Percentiles rank a stretch among this genome's conserved stretches.
These are phyloP conservation scores for Steatornis caripensis DNA, from an alignment of 2,113 vertebrate genomes.

Conservation along the genomic window DNA sequence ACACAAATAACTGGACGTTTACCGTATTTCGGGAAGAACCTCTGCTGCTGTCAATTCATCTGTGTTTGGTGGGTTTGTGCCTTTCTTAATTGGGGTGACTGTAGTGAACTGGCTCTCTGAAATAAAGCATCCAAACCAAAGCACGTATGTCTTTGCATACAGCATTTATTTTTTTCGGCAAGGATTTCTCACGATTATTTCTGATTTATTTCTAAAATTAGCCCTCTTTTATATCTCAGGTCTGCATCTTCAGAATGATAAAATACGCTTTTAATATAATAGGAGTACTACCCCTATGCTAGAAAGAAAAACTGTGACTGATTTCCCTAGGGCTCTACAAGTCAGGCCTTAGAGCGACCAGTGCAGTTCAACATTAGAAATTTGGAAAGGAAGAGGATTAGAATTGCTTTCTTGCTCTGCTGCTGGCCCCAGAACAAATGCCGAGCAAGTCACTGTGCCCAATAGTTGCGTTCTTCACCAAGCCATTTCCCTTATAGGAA, in stretches of 20 bases:
- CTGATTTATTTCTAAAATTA: neutral
- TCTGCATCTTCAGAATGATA: neutral
- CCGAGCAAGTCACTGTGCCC: rapidly evolving
- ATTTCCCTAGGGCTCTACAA: neutral
- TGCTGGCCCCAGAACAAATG: neutral
- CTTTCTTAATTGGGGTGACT: slow-evolving; percentile 66
- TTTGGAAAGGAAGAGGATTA: neutral
- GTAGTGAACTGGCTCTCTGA: slow-evolving; percentile 65
- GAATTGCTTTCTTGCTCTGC: neutral
- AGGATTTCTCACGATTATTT: neutral
- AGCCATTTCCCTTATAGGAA: neutral
- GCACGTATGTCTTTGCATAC: neutral
- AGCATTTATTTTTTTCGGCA: neutral
- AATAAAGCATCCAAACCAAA: slow-evolving; percentile 20
- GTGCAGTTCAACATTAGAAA: neutral
- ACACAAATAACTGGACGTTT: slow-evolving; percentile 27
- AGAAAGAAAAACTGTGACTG: neutral
- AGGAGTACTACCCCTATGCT: neutral
- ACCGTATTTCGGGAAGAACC: slow-evolving; percentile 87
- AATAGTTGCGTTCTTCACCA: neutral
- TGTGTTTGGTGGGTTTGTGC: slow-evolving; percentile 22
- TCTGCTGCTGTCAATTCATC: slow-evolving; percentile 64
- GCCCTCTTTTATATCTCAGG: neutral
- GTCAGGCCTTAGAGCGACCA: neutral
- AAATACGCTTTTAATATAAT: neutral